phyloP scores from a whole-genome alignment of 1,140 invertebrate species.

The Vanessa atalanta region DNA sequence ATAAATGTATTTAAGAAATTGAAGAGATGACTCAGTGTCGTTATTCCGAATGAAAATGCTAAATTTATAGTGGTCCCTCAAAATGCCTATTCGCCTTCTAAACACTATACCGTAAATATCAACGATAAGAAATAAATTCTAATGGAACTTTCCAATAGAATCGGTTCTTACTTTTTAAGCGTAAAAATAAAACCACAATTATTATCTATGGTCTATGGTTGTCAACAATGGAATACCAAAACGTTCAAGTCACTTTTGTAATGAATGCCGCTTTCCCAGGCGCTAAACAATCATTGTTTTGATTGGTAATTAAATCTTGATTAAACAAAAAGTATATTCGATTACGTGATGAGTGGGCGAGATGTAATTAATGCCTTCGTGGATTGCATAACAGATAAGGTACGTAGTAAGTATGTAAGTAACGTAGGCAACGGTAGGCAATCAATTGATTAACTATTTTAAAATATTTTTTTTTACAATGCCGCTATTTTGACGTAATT shows the following conservation, averaged over 20 bases:
- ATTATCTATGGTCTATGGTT: not conserved
- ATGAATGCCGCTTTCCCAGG: not conserved
- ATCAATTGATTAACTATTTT: too few relatives aligned
- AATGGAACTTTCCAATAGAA: not conserved
- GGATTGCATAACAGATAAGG: not conserved
- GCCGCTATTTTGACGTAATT: too few relatives aligned
- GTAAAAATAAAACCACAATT: not conserved
- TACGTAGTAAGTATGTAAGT: too few relatives aligned
- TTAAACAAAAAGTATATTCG: slow-evolving; percentile 15
- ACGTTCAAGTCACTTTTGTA: not conserved
- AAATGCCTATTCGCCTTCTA: too few relatives aligned
- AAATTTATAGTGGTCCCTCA: too few relatives aligned
- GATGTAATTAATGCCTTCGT: slow-evolving; percentile 2
- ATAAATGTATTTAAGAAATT: too few relatives aligned
- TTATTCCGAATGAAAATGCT: too few relatives aligned
- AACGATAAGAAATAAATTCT: not conserved
- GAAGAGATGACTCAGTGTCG: too few relatives aligned
- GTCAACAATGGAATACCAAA: not conserved
- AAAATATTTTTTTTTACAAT: too few relatives aligned
- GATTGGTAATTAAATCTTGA: slow-evolving; percentile 12
- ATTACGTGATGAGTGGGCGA: slow-evolving; percentile 8
- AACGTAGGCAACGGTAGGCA: too few relatives aligned
- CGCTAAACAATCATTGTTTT: not conserved
- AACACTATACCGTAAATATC: not conserved
- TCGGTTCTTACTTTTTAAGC: not conserved